Base-by-base conservation (phyloP, 2,797 vertebrate genomes). In the Dendrocincla tyrannina region DNA sequence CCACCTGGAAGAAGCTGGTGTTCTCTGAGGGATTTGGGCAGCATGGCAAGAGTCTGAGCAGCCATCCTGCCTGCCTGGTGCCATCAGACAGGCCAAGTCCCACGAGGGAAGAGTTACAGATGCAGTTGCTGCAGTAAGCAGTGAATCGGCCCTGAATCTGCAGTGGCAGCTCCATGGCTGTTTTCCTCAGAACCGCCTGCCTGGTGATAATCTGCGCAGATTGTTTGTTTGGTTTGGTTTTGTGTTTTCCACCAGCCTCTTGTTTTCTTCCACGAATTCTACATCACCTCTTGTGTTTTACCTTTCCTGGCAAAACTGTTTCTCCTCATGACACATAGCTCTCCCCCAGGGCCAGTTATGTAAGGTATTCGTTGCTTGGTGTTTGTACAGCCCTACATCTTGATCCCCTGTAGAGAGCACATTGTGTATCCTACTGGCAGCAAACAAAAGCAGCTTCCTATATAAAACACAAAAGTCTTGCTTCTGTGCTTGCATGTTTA, bases 361-460 rank as follows among this genome's bases (percentile, higher is more conserved):
- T 85, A 97, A 97, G 75, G 64, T 86, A 91, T 95, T 90, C 69
- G 72, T 93, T 79, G 76, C 78, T 94, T 32, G 27, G 63, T 97
- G 83, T 97, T 97, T 95, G 91, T 79, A 80, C 42, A 95, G 85
- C 68, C 80, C 91, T 93, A 88, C 94, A 87, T 94, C 93, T 95
- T 79, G 74, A 91, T 96, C 86, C 94, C 96, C 82, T 44, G 84
- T 92, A 44, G 94, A 85, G 91, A 91, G 94, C 79, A 93, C 90
- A 93, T 95, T 77, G 92, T 96, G 92, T 87, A 87, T 93, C 89
- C 89, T 85, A 80, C 83, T 86, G 85, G 83, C 81, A 96, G 80
- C 89, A 96, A 96, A 93, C 92, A 97, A 96, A 94, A 94, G 85
- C 79, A 68, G 52, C 50, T 96, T 93, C 95, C 91, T 93, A 97